Conservation (phyloP, 2,888 invertebrate species). For the Sussaba pulchella region DNA sequence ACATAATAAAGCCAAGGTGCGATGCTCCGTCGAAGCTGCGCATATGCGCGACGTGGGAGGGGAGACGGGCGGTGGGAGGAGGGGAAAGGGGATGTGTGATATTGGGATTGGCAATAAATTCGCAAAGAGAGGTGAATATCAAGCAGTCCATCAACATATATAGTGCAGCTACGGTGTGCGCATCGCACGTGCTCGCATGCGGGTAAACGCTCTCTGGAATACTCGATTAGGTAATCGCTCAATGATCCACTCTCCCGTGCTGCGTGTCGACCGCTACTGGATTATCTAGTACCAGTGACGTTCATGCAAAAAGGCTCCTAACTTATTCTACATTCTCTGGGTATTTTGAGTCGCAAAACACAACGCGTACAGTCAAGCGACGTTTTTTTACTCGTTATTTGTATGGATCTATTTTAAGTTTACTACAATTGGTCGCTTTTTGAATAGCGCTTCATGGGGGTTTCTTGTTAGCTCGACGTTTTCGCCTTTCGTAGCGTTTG, state of each 20-base stretch:
- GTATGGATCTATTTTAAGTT: too few relatives aligned
- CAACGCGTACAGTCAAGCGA: too few relatives aligned
- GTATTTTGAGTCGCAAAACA: too few relatives aligned
- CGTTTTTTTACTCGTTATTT: too few relatives aligned
- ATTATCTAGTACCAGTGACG: slow-evolving; percentile 45
- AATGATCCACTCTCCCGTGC: slow-evolving; percentile 49
- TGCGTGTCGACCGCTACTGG: slow-evolving; percentile 1
- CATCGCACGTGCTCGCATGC: slow-evolving; percentile 24
- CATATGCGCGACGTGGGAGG: not conserved
- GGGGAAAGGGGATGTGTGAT: too few relatives aligned
- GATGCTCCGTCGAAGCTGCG: not conserved
- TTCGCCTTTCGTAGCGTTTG: too few relatives aligned
- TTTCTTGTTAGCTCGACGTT: too few relatives aligned
- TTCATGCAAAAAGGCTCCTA: not conserved
- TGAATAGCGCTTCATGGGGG: too few relatives aligned
- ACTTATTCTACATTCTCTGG: too few relatives aligned
- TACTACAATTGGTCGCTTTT: too few relatives aligned
- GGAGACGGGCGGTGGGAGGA: too few relatives aligned
- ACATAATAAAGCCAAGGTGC: slow-evolving; percentile 36
- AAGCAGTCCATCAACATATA: slow-evolving; percentile 63
- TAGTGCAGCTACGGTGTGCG: slow-evolving; percentile 32
- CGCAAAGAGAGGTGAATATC: slow-evolving; percentile 59
- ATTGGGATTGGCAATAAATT: slow-evolving; percentile 62
- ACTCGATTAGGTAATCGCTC: slow-evolving; percentile 60
- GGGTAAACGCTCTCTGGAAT: slow-evolving; percentile 39